phyloP scores from a whole-genome alignment of 2,888 invertebrate genomes.

The Nysson spinosus region DNA sequence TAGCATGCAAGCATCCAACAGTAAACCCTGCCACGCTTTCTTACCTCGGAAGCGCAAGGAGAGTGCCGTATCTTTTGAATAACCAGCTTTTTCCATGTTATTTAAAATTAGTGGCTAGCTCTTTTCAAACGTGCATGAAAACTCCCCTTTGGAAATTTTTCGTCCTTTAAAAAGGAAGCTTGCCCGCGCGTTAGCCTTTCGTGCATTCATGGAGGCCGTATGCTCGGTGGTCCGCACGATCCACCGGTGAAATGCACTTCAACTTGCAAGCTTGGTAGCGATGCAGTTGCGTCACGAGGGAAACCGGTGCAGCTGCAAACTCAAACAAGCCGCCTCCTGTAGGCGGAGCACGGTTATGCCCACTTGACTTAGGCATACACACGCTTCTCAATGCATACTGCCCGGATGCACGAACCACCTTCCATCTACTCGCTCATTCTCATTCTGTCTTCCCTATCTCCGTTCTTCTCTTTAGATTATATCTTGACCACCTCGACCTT shows the following conservation, averaged over 20 bases:
- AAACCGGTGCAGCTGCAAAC: slow-evolving; percentile 35
- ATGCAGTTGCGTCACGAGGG: slow-evolving; percentile 12
- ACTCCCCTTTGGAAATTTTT: slow-evolving; percentile 15
- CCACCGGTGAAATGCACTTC: slow-evolving; percentile 1
- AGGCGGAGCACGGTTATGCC: slow-evolving; percentile 36
- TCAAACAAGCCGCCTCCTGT: slow-evolving; percentile 39
- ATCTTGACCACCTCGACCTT: slow-evolving; percentile 3
- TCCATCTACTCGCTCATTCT: too few relatives aligned
- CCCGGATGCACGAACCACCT: slow-evolving; percentile 19
- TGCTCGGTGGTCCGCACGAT: too few relatives aligned
- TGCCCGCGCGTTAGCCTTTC: too few relatives aligned
- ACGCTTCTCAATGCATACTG: slow-evolving; percentile 1
- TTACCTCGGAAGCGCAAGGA: not conserved
- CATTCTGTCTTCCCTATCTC: too few relatives aligned
- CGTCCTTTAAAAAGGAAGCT: not conserved
- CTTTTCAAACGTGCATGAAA: slow-evolving; percentile 1
- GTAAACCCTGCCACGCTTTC: not conserved
- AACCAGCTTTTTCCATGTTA: slow-evolving; percentile 16
- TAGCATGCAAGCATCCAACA: not conserved
- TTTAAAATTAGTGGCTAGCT: slow-evolving; percentile 13
- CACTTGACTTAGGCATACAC: slow-evolving; percentile 40
- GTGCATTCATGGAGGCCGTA: too few relatives aligned
- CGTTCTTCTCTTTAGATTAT: slow-evolving; percentile 32
- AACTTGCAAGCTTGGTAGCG: slow-evolving; percentile 15
- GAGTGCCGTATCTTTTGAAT: slow-evolving; percentile 3